Conservation (phyloP, 2,888 invertebrate species). For the Orgyia antiqua region DNA sequence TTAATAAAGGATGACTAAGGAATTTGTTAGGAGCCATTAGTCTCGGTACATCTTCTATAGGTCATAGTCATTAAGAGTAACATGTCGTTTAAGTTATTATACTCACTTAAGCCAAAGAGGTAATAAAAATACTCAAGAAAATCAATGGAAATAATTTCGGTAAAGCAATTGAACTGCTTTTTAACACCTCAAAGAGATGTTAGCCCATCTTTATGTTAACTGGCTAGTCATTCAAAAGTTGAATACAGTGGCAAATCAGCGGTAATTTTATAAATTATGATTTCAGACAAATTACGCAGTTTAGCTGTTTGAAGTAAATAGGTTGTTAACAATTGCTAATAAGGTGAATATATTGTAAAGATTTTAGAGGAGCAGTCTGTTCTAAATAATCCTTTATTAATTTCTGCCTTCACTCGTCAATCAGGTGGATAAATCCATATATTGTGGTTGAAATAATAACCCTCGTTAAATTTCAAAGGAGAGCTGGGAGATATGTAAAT, state of each 20-base stretch:
- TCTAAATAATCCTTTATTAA: conserved; percentile 52
- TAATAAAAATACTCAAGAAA: background rate
- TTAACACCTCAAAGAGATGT: conserved; percentile 11
- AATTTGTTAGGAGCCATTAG: conserved; percentile 65
- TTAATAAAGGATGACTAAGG: conserved; percentile 72
- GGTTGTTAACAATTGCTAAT: conserved; percentile 55
- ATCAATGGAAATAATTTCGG: conserved; percentile 7
- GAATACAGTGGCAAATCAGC: conserved; percentile 16
- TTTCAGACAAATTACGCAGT: conserved; percentile 30
- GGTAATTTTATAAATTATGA: conserved; percentile 37
- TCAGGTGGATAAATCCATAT: conserved; percentile 58
- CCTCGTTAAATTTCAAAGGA: conserved; percentile 63
- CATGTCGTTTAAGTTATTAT: conserved; percentile 18
- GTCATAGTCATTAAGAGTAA: conserved; percentile 52
- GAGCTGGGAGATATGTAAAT: conserved; percentile 70
- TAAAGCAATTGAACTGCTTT: conserved; percentile 3
- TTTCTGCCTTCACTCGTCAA: conserved; percentile 54
- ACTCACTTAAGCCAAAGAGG: too few species aligned
- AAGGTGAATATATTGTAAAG: conserved; percentile 53
- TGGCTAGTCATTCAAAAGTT: conserved; percentile 14
- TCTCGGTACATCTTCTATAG: conserved; percentile 53
- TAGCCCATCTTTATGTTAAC: conserved; percentile 7
- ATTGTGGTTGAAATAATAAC: conserved; percentile 73
- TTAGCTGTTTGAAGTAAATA: conserved; percentile 44
- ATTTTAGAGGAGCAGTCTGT: conserved; percentile 31